These are phyloP conservation scores for Onychomys arenicola DNA, from an alignment of 2,797 vertebrate genomes.

Conservation along the genomic window DNA sequence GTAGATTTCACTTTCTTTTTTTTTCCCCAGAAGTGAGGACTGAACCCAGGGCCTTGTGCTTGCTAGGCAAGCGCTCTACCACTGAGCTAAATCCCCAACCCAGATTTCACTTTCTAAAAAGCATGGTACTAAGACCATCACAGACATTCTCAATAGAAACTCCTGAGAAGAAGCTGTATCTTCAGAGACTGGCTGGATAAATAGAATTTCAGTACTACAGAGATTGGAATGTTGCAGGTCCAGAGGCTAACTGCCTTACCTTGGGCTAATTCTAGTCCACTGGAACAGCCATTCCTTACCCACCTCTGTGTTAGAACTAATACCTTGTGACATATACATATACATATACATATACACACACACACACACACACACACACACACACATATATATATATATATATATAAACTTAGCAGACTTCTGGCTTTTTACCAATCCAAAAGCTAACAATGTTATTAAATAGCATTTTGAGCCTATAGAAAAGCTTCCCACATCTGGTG, in stretches of 20 bases:
- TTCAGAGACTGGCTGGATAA: neutral
- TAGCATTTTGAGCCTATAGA: neutral
- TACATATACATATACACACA: accelerated
- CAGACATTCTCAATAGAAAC: neutral
- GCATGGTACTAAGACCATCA: neutral
- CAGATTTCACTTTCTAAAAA: neutral
- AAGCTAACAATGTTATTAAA: neutral
- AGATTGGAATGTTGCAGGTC: neutral
- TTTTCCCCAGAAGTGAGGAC: too few species aligned
- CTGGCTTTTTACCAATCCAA: neutral
- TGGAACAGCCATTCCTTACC: neutral
- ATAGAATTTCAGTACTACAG: neutral
- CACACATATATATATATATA: neutral
- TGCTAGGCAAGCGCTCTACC: too few species aligned
- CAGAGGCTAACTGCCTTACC: neutral
- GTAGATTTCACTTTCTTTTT: neutral
- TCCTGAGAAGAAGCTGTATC: neutral
- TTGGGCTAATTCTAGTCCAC: too few species aligned
- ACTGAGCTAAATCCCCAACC: too few species aligned
- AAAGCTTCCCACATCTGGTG: neutral
- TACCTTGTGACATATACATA: neutral
- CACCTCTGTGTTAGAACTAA: neutral
- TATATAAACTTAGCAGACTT: neutral
- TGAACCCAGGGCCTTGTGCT: too few species aligned
- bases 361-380: neutral